Conservation (phyloP, 2,113 vertebrate genomes). For the Sinocyclocheilus anophthalmus region DNA sequence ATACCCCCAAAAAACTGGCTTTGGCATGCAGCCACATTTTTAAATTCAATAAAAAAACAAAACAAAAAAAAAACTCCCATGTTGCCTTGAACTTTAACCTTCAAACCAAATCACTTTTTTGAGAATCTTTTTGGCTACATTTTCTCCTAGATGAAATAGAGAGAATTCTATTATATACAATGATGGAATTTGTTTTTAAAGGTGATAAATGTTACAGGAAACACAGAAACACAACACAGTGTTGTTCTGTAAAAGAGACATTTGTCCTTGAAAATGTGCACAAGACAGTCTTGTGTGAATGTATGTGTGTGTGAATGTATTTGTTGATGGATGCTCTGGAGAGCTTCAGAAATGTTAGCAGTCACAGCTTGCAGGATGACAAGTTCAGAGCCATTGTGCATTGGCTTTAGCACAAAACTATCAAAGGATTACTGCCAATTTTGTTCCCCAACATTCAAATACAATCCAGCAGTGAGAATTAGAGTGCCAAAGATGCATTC, state of each 20-base stretch:
- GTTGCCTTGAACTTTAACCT: neutral
- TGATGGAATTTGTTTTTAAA: neutral
- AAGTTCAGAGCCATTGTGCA: slow-evolving; percentile 34
- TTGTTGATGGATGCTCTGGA: slow-evolving; percentile 16
- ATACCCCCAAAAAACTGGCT: neutral
- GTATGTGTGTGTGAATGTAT: slow-evolving; percentile 13
- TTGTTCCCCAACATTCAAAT: slow-evolving; percentile 22
- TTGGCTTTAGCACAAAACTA: slow-evolving; percentile 40
- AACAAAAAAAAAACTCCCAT: neutral
- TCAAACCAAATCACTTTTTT: neutral
- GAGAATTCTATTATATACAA: neutral
- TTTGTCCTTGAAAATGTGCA: slow-evolving; percentile 20
- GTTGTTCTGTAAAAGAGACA: neutral
- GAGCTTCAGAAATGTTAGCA: slow-evolving; percentile 30
- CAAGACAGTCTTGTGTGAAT: slow-evolving; percentile 26
- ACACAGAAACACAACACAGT: neutral
- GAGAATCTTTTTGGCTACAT: neutral
- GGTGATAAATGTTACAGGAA: neutral
- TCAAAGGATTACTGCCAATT: slow-evolving; percentile 37
- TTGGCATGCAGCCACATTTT: slow-evolving; percentile 23
- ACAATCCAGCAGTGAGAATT: slow-evolving; percentile 39
- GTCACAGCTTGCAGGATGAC: slow-evolving; percentile 27
- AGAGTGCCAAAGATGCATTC: slow-evolving; percentile 19
- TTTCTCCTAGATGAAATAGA: neutral
- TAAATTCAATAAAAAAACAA: neutral